Percentiles rank a stretch among this genome's conserved stretches.
phyloP scores from a whole-genome alignment of 92 coral and sea anemone genomes.

The Montipora capitata region DNA sequence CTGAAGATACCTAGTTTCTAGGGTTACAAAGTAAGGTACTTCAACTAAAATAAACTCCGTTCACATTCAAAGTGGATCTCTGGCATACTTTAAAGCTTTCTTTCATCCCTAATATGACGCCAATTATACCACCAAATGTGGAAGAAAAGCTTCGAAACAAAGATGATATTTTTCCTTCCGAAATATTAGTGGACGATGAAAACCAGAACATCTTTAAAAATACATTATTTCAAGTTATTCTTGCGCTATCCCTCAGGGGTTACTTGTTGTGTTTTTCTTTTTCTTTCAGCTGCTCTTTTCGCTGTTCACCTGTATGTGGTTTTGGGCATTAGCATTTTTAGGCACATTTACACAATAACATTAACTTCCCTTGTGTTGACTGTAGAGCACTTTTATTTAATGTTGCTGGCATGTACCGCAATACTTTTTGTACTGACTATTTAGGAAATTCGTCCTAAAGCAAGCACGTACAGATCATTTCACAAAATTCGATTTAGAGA shows the following conservation, averaged over 20 bases:
- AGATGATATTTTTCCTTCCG: background rate
- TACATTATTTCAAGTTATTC: no score
- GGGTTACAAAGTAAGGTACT: no score
- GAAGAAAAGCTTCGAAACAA: background rate
- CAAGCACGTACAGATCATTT: background rate
- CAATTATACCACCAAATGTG: background rate
- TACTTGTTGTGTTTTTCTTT: background rate
- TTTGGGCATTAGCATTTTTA: background rate
- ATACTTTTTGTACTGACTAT: no score
- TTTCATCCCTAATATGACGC: no score
- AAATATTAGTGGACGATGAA: background rate
- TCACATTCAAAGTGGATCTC: no score
- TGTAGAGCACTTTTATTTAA: no score
- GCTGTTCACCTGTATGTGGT: background rate
- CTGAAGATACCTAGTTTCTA: no score
- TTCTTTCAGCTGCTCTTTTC: constrained; percentile 4
- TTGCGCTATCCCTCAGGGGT: no score
- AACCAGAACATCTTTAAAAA: no score
- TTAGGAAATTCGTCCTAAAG: background rate
- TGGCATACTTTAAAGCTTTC: no score
- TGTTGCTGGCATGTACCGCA: no score
- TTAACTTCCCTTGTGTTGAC: background rate
- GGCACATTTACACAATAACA: background rate
- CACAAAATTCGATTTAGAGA: background rate
- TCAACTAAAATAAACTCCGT: no score